Evolutionary conservation across 2,113 vertebrate species (phyloP), one percentile per base, ranked within the genome.

Genomic region (Strix uralensis): DNA sequence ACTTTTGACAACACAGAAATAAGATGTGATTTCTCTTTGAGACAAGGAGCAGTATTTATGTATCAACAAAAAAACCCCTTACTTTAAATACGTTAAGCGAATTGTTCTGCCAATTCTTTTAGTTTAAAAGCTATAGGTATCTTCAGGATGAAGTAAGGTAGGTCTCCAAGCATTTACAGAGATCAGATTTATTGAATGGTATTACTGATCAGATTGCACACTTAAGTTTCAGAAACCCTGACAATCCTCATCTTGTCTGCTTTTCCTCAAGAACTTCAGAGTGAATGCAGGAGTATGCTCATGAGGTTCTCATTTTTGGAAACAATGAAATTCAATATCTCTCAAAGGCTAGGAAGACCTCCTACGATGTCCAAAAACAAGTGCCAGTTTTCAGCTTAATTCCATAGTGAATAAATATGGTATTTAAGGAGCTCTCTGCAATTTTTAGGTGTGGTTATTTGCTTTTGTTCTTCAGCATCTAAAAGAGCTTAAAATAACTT

Each of bases 381-480:
- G 90, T 71, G 22, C 14, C 15, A 25, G 65, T 46, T 94, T 93
- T 84, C 94, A 89, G 55, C 44, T 94, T 57, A 58, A 75, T 92
- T 88, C 65, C 19, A 81, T 6, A 74, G 13, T 2, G 2, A 94
- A 90, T 47, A 83, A 88, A 74, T 63, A 47, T 17, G 5, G 12
- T 47, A 81, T 91, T 94, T 75, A 86, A 93, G 38, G 52, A 44
- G 16, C 44, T 81, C 69, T 63, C 65, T 79, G 22, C 25, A 69
- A 62, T 85, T 89, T 93, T 93, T 69, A 91, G 65, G 78, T 69
- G 57, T 80, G 46, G 40, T 82, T 92, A 85, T 79, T 94, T 96
- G 66, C 62, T 92, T 85, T 57, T 20, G 5, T 70, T 87, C 52
- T 92, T 84, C 27, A 49, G 13, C 1, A 2, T 54, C 57, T 75